phyloP scores from a whole-genome alignment of 2,888 invertebrate genomes.

The Zhengitettix transpicula region DNA sequence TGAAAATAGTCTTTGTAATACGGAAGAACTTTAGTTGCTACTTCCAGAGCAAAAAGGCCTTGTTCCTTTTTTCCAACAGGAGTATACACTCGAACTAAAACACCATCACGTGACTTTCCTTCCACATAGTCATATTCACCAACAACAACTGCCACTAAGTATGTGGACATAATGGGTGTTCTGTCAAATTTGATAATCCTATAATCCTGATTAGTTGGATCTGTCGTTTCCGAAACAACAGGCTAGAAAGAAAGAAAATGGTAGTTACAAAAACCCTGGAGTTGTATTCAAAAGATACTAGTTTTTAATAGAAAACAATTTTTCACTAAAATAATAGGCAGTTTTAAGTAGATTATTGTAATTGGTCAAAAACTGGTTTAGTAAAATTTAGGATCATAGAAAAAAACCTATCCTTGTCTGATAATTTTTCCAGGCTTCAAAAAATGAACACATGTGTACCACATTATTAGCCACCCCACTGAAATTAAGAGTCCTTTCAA shows the following conservation, averaged over 20 bases:
- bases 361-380: too few species aligned
- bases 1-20: slow-evolving; percentile 92
- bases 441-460: too few species aligned
- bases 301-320: background rate
- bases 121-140: slow-evolving; percentile 93
- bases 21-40: slow-evolving; percentile 79
- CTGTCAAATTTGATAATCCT: slow-evolving; percentile 54
- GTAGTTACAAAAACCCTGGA: background rate
- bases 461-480: too few species aligned
- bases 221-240: slow-evolving; percentile 18
- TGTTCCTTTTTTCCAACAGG: slow-evolving; percentile 85
- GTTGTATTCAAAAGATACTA: background rate
- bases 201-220: slow-evolving; percentile 25
- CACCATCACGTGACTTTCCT: slow-evolving; percentile 63
- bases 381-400: too few species aligned
- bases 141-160: slow-evolving; percentile 82
- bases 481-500: too few species aligned
- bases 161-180: slow-evolving; percentile 90
- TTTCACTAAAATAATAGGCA: background rate
- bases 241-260: slow-evolving; percentile 21
- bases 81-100: slow-evolving; percentile 65
- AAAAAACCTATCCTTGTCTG: too few species aligned
- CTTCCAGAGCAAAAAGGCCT: slow-evolving; percentile 79
- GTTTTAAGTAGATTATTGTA: background rate
- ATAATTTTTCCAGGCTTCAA: too few species aligned